phyloP scores from a whole-genome alignment of 30 jellyfish, hydroid and myxozoan genomes.

The Mastigias papua region DNA sequence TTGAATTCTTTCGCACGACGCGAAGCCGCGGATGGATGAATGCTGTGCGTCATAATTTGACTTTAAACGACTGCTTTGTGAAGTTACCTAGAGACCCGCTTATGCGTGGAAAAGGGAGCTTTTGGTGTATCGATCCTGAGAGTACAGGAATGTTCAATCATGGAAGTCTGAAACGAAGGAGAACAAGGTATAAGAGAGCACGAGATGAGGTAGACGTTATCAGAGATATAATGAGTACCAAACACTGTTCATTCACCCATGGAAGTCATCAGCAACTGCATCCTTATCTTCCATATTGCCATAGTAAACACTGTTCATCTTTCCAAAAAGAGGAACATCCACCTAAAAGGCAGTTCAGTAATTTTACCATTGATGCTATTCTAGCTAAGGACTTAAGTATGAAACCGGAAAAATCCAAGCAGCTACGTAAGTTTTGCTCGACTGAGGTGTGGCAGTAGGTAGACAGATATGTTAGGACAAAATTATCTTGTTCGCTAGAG shows the following conservation, averaged over 20 bases:
- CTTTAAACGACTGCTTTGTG: constrained; percentile 77
- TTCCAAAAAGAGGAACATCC: constrained; percentile 5
- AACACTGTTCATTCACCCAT: background rate
- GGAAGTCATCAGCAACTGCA: background rate
- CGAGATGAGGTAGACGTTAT: constrained; percentile 54
- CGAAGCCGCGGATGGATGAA: constrained; percentile 71
- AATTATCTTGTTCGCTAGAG: no score
- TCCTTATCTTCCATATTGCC: background rate
- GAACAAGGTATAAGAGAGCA: constrained; percentile 58
- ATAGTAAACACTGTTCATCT: constrained; percentile 19
- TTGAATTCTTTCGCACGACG: constrained; percentile 53
- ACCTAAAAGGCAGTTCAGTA: constrained; percentile 48
- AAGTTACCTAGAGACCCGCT: constrained; percentile 72
- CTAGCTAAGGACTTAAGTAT: constrained; percentile 26
- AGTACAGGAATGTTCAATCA: constrained; percentile 78
- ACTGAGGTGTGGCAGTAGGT: constrained; percentile 63
- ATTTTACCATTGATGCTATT: constrained; percentile 63
- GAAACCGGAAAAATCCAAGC: background rate
- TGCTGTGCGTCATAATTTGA: constrained; percentile 80
- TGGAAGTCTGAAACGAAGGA: constrained; percentile 74
- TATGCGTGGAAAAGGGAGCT: constrained; percentile 76
- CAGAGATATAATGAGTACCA: constrained; percentile 6
- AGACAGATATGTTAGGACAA: no score
- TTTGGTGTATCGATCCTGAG: constrained; percentile 70
- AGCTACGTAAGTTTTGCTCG: constrained; percentile 15